Percentiles rank a stretch among this genome's conserved stretches.
These are phyloP conservation scores for Acronicta leporina DNA, from an alignment of 2,888 invertebrate species.

Conservation along the genomic window DNA sequence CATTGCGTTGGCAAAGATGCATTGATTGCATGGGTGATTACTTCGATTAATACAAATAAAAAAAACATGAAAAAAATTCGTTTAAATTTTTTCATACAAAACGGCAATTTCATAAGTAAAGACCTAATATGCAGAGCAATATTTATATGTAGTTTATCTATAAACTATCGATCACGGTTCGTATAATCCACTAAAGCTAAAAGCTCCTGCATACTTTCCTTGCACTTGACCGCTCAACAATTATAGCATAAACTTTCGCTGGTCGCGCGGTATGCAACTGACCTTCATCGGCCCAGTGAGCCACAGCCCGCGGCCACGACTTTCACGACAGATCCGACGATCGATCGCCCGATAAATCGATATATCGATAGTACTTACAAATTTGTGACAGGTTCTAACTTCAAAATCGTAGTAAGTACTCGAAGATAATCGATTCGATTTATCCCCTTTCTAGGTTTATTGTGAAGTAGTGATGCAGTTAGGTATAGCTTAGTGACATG, in stretches of 20 bases:
- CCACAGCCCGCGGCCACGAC: conserved; percentile 74
- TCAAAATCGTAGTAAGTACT: background rate
- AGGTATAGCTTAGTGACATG: too few relatives aligned
- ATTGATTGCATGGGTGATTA: too few relatives aligned
- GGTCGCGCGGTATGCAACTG: conserved; percentile 67
- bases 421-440: background rate
- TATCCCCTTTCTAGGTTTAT: too few relatives aligned
- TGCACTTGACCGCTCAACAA: conserved; percentile 80
- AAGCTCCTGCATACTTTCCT: conserved; percentile 63
- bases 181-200: conserved; percentile 26
- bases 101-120: too few relatives aligned
- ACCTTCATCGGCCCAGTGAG: conserved; percentile 76
- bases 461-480: too few relatives aligned
- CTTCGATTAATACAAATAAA: too few relatives aligned
- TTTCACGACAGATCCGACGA: conserved; percentile 71
- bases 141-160: too few relatives aligned
- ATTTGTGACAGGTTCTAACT: background rate
- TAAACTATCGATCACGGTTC: conserved; percentile 12
- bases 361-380: conserved; percentile 45
- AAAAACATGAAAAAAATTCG: too few relatives aligned
- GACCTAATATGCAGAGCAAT: too few relatives aligned
- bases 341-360: conserved; percentile 52
- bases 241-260: conserved; percentile 83
- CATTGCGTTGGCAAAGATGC: too few relatives aligned
- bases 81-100: too few relatives aligned